phyloP scores from a whole-genome alignment of 2,888 invertebrate species.

The Deilephila elpenor region DNA sequence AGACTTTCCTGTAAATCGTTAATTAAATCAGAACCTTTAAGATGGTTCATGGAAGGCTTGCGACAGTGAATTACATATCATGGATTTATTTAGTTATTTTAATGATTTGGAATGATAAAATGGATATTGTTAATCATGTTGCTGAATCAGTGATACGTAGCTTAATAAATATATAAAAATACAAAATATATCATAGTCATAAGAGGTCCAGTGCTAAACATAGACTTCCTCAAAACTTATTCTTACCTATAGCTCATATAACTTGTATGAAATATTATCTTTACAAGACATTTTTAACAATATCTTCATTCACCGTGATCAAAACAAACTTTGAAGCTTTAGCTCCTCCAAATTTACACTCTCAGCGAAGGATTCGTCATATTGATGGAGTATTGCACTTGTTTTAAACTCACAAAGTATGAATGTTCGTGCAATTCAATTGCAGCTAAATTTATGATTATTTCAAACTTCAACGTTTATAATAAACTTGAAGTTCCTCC shows the following conservation, averaged over 20 bases:
- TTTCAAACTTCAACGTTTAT: neutral
- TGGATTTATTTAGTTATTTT: too few species aligned
- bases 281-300: neutral
- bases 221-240: too few species aligned
- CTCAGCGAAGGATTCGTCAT: neutral
- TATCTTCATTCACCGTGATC: neutral
- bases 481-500: neutral
- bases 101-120: too few species aligned
- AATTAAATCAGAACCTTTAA: conserved; percentile 69
- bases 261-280: neutral
- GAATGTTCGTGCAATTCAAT: neutral
- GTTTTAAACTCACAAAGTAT: neutral
- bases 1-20: conserved; percentile 64
- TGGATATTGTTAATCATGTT: too few species aligned
- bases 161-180: too few species aligned
- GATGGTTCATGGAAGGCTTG: conserved; percentile 68
- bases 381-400: conserved; percentile 10
- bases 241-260: too few species aligned
- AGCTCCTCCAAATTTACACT: conserved; percentile 1
- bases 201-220: too few species aligned
- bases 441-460: neutral
- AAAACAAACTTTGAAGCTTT: neutral
- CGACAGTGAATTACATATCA: too few species aligned
- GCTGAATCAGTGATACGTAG: too few species aligned
- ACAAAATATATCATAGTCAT: too few species aligned